Conservation (phyloP, 2,797 vertebrate genomes). For the Hoplostethus atlanticus region DNA sequence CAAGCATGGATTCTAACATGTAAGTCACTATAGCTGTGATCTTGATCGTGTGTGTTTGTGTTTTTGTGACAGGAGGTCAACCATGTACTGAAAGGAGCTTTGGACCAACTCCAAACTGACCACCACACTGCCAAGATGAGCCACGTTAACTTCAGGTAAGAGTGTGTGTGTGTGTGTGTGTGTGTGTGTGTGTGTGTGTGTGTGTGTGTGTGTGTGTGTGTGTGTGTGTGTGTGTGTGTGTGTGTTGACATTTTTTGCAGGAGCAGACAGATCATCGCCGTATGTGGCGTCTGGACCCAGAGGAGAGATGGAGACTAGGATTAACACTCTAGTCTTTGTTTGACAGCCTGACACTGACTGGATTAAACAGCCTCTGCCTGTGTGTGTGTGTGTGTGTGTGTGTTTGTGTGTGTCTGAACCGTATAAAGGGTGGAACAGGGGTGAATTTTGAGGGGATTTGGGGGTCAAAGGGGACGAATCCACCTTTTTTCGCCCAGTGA, state of each 20-base stretch:
- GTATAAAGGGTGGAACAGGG: too few relatives aligned
- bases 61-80: conserved; percentile 67
- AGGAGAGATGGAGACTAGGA: conserved; percentile 44
- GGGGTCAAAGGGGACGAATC: too few relatives aligned
- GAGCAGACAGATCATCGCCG: conserved; percentile 19
- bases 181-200: neutral
- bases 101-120: conserved; percentile 60
- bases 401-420: neutral
- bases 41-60: conserved; percentile 10
- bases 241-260: neutral
- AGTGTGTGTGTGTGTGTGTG: conserved; percentile 12
- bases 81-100: conserved; percentile 63
- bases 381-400: neutral
- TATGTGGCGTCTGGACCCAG: neutral
- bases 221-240: neutral
- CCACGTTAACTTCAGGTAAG: conserved; percentile 71
- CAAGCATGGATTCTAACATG: neutral
- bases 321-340: conserved; percentile 67
- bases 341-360: conserved; percentile 43
- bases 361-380: conserved; percentile 54
- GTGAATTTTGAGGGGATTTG: too few relatives aligned
- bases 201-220: neutral
- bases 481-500: too few relatives aligned
- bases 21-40: neutral
- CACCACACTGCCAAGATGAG: conserved; percentile 62